Conservation (phyloP, 37 sponge, comb jelly and placozoan species). For the Bolinopsis microptera region DNA sequence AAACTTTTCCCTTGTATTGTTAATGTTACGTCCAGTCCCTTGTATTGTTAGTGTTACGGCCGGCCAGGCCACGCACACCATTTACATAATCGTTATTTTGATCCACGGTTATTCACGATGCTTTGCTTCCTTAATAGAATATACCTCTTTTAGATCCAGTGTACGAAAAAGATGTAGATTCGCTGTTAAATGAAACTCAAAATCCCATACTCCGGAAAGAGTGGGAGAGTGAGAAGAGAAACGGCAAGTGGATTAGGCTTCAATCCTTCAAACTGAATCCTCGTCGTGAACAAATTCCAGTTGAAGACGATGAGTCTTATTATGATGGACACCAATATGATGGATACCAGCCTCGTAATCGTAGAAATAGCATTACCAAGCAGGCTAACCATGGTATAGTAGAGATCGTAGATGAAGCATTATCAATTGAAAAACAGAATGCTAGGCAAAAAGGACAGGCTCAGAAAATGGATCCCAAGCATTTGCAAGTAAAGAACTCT, state of each 20-base stretch:
- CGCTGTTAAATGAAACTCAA: neutral
- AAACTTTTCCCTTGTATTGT: too few species aligned
- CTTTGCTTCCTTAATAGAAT: too few species aligned
- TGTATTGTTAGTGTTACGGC: too few species aligned
- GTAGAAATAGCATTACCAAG: too few species aligned
- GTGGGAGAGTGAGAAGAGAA: neutral
- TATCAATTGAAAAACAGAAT: neutral
- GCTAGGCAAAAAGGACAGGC: neutral
- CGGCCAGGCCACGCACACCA: too few species aligned
- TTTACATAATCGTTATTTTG: too few species aligned
- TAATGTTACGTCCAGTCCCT: too few species aligned
- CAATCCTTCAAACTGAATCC: neutral
- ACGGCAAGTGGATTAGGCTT: neutral
- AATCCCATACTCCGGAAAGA: neutral
- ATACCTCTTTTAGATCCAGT: neutral
- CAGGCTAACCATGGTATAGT: neutral
- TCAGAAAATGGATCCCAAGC: neutral
- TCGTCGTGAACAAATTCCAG: neutral
- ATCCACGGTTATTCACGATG: too few species aligned
- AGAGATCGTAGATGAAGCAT: neutral
- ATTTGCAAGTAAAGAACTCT: neutral
- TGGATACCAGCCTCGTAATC: too few species aligned
- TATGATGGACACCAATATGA: too few species aligned
- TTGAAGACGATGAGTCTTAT: neutral
- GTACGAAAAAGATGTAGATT: neutral